phyloP scores from a whole-genome alignment of 2,888 invertebrate genomes.

The Plebejus melissa region DNA sequence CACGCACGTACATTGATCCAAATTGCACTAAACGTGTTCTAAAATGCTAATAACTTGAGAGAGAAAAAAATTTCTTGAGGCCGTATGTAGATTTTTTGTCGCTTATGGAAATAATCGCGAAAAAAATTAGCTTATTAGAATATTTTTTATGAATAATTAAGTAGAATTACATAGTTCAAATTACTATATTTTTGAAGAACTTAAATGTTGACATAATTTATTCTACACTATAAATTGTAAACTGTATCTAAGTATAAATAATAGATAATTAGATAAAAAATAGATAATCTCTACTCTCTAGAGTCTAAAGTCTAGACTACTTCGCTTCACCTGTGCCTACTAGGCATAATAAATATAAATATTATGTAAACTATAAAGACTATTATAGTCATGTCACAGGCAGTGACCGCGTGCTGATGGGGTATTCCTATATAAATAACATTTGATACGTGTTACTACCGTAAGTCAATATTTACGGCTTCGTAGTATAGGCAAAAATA shows the following conservation, averaged over 20 bases:
- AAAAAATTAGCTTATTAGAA: neutral
- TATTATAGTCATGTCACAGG: neutral
- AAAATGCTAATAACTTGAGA: neutral
- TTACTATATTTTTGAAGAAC: neutral
- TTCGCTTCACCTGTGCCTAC: neutral
- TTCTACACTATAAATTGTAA: neutral
- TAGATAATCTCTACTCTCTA: neutral
- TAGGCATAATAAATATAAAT: neutral
- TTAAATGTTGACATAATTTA: neutral
- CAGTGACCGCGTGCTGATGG: neutral
- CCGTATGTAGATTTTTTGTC: neutral
- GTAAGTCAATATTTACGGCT: neutral
- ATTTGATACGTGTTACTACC: neutral
- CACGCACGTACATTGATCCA: neutral
- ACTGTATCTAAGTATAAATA: neutral
- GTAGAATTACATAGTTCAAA: neutral
- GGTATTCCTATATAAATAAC: slow-evolving; percentile 5
- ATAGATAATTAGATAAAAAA: neutral
- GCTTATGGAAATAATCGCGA: neutral
- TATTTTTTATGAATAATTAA: neutral
- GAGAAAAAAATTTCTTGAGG: neutral
- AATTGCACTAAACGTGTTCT: slow-evolving; percentile 12
- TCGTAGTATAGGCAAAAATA: no score
- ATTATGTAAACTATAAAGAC: neutral
- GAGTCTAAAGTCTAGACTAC: neutral